Base-by-base conservation (phyloP, 92 coral and sea anemone genomes). In the Epizoanthus illoricatus region DNA sequence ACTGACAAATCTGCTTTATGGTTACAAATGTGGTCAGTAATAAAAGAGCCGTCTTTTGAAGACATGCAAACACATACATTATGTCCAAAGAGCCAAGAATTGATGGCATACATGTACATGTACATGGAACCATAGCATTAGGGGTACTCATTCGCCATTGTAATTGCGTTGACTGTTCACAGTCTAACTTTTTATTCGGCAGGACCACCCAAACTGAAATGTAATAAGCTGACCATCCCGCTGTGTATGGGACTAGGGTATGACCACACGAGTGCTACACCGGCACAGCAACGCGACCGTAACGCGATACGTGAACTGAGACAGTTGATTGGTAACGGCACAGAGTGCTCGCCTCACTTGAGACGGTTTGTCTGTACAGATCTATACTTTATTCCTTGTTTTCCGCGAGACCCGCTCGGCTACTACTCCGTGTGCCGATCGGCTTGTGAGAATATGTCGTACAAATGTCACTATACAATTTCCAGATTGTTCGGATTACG, bases 401-500 rank as follows among this genome's bases (percentile, higher is more conserved):
- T 74, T 56, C 65, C 16, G 57, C 80, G 59, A 74, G 65, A 74
- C 42, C 28, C 42, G 42, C 80, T 24, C 47, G 65, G 80, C 36
- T 74, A 74, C 80, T 74, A 74, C 49, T 74, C 80, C 4, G 33
- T 74, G 15, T 74, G 80, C 59, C 80, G 80, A 74, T 28, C 80
- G 36, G 80, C 58, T 4, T 74, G 80, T 24, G 66, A 57, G 16
- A 55, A 57, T 19, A 74, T 74, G 80, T 55, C 80, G 17, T 23
- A 74, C 52, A 5, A 28, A 57, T 74, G 80, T 28, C 80, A 40
- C 45, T 66, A 74, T 57, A 74, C 11, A 74, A 74, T 74, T 55
- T 7, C 21, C 16, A 57, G 8, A 16, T 23, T 73, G 10, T 18
- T 36, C 61, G 47, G 76, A 4, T 72, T 17, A 8, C 11, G 11